Evolutionary conservation across 2,797 vertebrate genomes (phyloP).

Genomic region (Rhinoraja longicauda): DNA sequence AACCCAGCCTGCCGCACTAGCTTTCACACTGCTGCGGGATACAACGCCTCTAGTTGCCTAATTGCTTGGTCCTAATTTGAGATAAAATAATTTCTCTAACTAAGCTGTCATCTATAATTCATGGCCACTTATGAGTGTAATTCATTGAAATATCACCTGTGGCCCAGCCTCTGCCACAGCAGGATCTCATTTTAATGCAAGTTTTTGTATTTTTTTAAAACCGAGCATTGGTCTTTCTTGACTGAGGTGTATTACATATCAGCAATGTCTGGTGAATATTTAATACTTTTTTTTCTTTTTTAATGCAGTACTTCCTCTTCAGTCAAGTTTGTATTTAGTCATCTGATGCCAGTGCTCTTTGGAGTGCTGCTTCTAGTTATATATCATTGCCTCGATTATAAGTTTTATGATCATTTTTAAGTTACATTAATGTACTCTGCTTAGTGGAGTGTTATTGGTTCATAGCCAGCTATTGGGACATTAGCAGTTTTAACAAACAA

Average conservation of each 20-base stretch:
- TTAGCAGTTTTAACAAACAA: slow-evolving; percentile 4
- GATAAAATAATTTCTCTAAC: slow-evolving; percentile 77
- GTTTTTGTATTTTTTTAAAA: slow-evolving; percentile 53
- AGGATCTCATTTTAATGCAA: slow-evolving; percentile 49
- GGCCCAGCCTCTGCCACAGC: slow-evolving; percentile 58
- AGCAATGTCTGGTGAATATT: neutral
- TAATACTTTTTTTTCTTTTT: neutral
- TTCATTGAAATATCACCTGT: slow-evolving; percentile 82
- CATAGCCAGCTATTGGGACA: neutral
- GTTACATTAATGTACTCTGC: neutral
- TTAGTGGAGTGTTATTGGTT: slow-evolving; percentile 15
- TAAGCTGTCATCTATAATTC: slow-evolving; percentile 80
- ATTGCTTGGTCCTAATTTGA: slow-evolving; percentile 71
- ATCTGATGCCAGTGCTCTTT: neutral
- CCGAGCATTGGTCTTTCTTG: slow-evolving; percentile 45
- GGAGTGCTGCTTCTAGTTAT: neutral
- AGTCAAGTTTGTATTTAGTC: neutral
- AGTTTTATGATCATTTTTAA: slow-evolving; percentile 14
- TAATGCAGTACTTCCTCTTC: neutral
- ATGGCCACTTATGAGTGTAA: slow-evolving; percentile 71
- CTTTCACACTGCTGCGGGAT: slow-evolving; percentile 53
- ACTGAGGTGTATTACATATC: slow-evolving; percentile 12
- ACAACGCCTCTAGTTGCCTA: slow-evolving; percentile 49
- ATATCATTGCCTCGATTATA: neutral
- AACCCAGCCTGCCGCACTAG: slow-evolving; percentile 57